phyloP scores from a whole-genome alignment of 1,140 invertebrate species.

The Steinernema khuongi region DNA sequence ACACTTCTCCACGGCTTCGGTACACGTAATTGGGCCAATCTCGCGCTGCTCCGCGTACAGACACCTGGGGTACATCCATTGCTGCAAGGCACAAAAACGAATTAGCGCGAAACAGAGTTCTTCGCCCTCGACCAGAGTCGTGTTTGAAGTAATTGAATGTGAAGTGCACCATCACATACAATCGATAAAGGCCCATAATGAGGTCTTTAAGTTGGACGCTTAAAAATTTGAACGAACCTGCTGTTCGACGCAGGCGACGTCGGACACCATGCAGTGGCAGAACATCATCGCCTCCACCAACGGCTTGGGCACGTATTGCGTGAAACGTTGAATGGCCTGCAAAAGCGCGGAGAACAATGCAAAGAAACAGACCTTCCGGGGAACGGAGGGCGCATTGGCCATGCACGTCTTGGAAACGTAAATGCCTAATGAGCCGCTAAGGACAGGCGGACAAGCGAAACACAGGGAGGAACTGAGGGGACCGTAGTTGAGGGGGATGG shows the following conservation, averaged over 20 bases:
- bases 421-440: constrained; percentile 11
- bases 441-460: no score
- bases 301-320: constrained; percentile 40
- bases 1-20: constrained; percentile 37
- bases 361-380: background rate
- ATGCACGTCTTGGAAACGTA: constrained; percentile 5
- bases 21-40: constrained; percentile 40
- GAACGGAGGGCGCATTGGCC: background rate
- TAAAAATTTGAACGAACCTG: constrained; percentile 36
- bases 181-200: constrained; percentile 16
- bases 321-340: constrained; percentile 49
- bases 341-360: constrained; percentile 21
- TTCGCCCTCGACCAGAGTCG: background rate
- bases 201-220: constrained; percentile 13
- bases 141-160: constrained; percentile 17
- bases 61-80: constrained; percentile 49
- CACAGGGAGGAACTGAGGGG: no score
- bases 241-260: constrained; percentile 39
- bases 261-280: constrained; percentile 44
- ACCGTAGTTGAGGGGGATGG: no score
- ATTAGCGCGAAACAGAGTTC: constrained; percentile 10
- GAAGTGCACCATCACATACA: constrained; percentile 14
- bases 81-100: constrained; percentile 31
- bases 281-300: constrained; percentile 51
- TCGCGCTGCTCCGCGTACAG: constrained; percentile 26